Evolutionary conservation across 2,113 vertebrate genomes (phyloP).

Genomic region (Dipodomys ordii): DNA sequence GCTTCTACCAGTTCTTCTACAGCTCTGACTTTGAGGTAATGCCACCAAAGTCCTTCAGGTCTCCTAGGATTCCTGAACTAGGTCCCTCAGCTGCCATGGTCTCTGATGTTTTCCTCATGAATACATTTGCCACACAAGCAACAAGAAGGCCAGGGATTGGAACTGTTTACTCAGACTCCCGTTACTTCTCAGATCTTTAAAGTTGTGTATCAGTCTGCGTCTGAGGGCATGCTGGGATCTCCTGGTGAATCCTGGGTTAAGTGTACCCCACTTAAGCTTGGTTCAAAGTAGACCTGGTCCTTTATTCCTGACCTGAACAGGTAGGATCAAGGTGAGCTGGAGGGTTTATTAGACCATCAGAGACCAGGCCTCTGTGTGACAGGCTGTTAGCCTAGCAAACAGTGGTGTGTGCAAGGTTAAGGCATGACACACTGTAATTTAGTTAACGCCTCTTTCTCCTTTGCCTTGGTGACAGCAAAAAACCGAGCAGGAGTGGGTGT

Average conservation of each 20-base stretch:
- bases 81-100: accelerated
- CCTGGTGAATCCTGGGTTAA: not conserved
- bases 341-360: too few relatives aligned
- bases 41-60: not conserved
- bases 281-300: not conserved
- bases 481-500: conserved; percentile 92
- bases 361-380: not conserved
- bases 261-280: too few relatives aligned
- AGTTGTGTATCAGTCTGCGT: not conserved
- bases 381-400: not conserved
- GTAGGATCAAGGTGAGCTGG: not conserved
- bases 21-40: conserved; percentile 94
- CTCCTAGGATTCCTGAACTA: not conserved
- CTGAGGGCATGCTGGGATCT: accelerated
- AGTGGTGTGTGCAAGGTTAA: not conserved
- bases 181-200: not conserved
- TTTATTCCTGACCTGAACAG: not conserved
- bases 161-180: too few relatives aligned
- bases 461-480: conserved; percentile 88
- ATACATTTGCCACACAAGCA: accelerated
- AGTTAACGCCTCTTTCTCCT: accelerated
- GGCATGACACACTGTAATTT: accelerated
- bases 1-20: conserved; percentile 96
- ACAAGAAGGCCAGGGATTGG: too few relatives aligned
- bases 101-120: accelerated